Evolutionary conservation across 2,797 vertebrate species (phyloP), one percentile per base, ranked within the genome.

Genomic region (Acomys russatus): DNA sequence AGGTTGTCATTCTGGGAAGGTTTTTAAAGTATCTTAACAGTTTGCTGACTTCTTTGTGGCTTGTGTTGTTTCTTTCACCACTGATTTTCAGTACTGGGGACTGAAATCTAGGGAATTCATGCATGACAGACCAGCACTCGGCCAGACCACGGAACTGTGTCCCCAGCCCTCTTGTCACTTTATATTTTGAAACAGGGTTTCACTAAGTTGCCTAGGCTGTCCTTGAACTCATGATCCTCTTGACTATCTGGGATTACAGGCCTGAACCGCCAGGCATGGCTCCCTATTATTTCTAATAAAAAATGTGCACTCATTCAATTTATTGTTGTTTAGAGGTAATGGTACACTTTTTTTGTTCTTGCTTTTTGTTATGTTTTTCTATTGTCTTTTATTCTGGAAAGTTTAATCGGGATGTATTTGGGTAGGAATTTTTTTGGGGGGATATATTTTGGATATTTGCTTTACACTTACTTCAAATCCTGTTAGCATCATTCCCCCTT

Each of bases 381-480:
- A 35, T 71, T 71, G 20, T 71, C 12, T 87, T 56, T 54, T 33
- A 54, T 25, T 87, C 22, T 87, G 15, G 7, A 14, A 70, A 87
- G 22, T 87, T 56, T 54, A 87, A 56, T 71, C 11, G 70, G 0
- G 2, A 38, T 18, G 11, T 14, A 17, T 71, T 18, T 35, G 84
- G 22, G 66, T 71, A 14, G 0, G 6, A n/a, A 83, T 83, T 86
- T 86, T 18, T 83, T 86, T 86, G 15, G 15, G 18, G 56, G 18
- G 12, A 44, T 68, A 85, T n/a, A 9, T 77, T 89, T 64, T 89
- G 35, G 28, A 23, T 33, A 28, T 64, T 64, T 64, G 35, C 28
- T 83, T 94, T 76, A 56, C 30, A 22, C 44, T 73, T 68, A 56
- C 30, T 59, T 95, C 15, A 88, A 88, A 88, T 79, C 28, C 30